These are phyloP conservation scores for Cercopithecus mitis DNA, from an alignment of 2,797 vertebrate species.

Conservation along the genomic window DNA sequence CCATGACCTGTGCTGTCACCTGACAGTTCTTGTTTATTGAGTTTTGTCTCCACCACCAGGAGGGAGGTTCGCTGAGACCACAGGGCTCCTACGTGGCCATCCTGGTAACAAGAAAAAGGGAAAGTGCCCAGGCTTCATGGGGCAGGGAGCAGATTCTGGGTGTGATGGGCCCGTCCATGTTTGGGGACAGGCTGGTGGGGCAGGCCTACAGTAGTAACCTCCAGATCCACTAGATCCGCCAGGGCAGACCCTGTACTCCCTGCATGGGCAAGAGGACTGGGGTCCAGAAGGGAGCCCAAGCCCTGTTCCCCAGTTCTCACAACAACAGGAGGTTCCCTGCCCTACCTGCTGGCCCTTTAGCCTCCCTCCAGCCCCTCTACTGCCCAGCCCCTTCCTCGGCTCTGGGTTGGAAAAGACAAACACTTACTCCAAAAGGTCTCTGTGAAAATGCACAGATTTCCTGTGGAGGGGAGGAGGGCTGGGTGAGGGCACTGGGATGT, in stretches of 20 bases:
- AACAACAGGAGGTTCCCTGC: background rate
- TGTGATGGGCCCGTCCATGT: background rate
- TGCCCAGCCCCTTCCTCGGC: no score
- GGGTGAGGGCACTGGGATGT: background rate
- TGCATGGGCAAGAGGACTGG: background rate
- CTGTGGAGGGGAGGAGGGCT: background rate
- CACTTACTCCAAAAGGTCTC: background rate
- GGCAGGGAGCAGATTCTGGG: background rate
- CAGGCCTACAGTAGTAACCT: background rate
- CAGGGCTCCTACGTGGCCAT: background rate
- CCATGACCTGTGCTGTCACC: fast-evolving
- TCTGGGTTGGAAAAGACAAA: background rate
- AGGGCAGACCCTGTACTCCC: background rate
- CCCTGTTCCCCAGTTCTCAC: background rate
- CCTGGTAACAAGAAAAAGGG: background rate
- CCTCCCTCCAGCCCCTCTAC: background rate
- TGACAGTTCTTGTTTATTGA: background rate
- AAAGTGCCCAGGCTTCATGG: background rate
- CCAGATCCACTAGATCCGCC: background rate
- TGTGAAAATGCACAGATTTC: background rate
- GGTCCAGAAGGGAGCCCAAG: background rate
- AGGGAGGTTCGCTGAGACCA: background rate
- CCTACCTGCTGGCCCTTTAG: background rate
- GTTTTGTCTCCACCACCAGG: background rate
- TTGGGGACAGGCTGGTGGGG: background rate